These are phyloP conservation scores for Periphyllus acericola DNA, from an alignment of 2,888 invertebrate genomes.

Conservation along the genomic window DNA sequence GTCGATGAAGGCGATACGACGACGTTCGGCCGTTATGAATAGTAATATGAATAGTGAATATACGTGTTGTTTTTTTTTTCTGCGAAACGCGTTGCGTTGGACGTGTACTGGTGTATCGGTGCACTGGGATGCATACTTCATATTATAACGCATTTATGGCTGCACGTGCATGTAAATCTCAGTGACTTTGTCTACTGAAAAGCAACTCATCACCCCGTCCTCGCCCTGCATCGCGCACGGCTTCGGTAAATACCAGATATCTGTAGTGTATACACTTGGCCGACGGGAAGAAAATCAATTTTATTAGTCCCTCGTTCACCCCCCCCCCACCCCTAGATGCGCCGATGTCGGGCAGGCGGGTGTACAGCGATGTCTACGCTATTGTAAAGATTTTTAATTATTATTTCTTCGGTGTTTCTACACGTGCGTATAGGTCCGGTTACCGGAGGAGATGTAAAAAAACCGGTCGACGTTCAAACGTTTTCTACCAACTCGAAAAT, in stretches of 20 bases:
- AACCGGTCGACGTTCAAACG: too few relatives aligned
- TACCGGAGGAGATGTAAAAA: too few relatives aligned
- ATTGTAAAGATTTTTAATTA: too few relatives aligned
- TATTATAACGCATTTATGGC: neutral
- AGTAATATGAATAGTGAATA: neutral
- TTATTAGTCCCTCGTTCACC: neutral
- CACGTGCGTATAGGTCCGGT: too few relatives aligned
- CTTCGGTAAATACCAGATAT: neutral
- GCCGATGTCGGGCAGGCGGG: too few relatives aligned
- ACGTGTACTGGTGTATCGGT: too few relatives aligned
- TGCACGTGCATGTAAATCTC: neutral
- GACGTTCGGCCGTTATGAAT: neutral
- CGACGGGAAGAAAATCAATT: constrained; percentile 6
- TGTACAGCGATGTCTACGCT: too few relatives aligned
- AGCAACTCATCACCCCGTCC: neutral
- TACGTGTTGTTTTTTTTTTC: neutral
- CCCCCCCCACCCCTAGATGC: too few relatives aligned
- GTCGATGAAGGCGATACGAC: neutral
- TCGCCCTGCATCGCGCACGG: neutral
- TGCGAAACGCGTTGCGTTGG: neutral
- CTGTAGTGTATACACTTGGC: neutral
- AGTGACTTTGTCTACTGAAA: constrained; percentile 24
- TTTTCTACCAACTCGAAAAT: too few relatives aligned
- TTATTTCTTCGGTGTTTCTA: too few relatives aligned
- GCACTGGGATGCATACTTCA: neutral